A percentile compares a stretch with the other conserved stretches of the same genome.
Conservation (phyloP, 2,113 vertebrate genomes). For the Excalfactoria chinensis region DNA sequence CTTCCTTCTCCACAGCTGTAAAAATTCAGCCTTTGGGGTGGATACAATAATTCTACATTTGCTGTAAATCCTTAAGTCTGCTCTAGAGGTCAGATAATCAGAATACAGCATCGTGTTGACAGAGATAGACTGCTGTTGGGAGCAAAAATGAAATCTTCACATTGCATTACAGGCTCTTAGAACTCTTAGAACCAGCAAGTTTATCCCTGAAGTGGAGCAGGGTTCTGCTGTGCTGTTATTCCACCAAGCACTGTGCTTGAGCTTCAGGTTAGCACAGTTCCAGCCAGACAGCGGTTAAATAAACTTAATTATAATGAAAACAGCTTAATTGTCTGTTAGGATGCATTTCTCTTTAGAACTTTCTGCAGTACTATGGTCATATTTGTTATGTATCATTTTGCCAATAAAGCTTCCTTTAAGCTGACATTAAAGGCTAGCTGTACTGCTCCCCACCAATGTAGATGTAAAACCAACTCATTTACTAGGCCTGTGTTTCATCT, state of each 20-base stretch:
- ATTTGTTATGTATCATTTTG: slow-evolving; percentile 19
- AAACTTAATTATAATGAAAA: not conserved
- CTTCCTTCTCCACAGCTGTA: not conserved
- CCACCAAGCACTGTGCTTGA: not conserved
- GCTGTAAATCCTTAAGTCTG: not conserved
- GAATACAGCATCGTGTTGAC: not conserved
- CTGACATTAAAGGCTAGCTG: not conserved
- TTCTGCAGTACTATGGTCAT: not conserved
- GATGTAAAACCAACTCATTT: not conserved
- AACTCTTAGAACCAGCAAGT: rapidly evolving
- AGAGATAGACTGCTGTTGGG: not conserved
- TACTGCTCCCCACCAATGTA: not conserved
- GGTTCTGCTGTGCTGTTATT: not conserved
- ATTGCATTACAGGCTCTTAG: not conserved
- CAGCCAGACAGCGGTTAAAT: not conserved
- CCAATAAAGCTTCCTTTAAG: not conserved
- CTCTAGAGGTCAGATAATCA: not conserved
- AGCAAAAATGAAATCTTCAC: not conserved
- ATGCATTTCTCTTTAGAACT: not conserved
- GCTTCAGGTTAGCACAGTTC: not conserved
- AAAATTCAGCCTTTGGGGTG: not conserved
- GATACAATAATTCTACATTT: not conserved
- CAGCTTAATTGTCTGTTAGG: not conserved
- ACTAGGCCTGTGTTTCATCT: slow-evolving; percentile 55
- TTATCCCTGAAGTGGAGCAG: not conserved